Evolutionary conservation across 2,797 vertebrate genomes (phyloP), one percentile per base, ranked within the genome.

Genomic region (Pseudomugil tenellus): DNA sequence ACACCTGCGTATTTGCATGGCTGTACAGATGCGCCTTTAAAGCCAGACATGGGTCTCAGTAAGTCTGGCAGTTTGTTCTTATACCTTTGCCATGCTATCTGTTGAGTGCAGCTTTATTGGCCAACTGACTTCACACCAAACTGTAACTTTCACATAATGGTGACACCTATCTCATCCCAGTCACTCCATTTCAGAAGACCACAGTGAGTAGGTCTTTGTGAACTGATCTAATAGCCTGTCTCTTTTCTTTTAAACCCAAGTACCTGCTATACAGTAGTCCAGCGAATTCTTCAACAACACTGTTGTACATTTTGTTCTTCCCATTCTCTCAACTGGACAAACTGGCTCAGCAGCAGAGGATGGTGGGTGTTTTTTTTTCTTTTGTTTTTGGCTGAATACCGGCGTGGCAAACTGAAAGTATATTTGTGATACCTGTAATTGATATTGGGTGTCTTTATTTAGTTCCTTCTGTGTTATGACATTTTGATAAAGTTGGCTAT

Each of bases 101-200:
- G 74, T 67, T 59, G 81, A 77, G 81, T 67, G 71, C 77, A 80
- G 84, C 75, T 81, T 84, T 70, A 72, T 74, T 71, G 72, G 83
- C 77, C 80, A 80, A 84, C 84, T 62, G 86, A 89, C 76, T 82
- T 93, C 83, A 89, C 93, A 94, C 90, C 91, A 87, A 89, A 91
- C 86, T 92, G 91, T 80, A 84, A 92, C 84, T 93, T 90, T 94
- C 84, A 87, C 93, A 89, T 74, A 34, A 75, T 58, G 63, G 82
- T 87, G 92, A 83, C 84, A 92, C 80, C 77, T 83, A 80, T 69
- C 88, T 89, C 85, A 86, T 84, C 77, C 60, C 74, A 49, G 76
- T 68, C 78, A 76, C 82, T 85, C 82, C 67, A 78, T 88, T 88
- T 84, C 86, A 89, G 83, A 76, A 84, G 83, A 75, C 21, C 73